Percentiles rank a stretch among this genome's conserved stretches.
These are phyloP conservation scores for Limosa lapponica DNA, from an alignment of 2,797 vertebrate genomes.

Conservation along the genomic window DNA sequence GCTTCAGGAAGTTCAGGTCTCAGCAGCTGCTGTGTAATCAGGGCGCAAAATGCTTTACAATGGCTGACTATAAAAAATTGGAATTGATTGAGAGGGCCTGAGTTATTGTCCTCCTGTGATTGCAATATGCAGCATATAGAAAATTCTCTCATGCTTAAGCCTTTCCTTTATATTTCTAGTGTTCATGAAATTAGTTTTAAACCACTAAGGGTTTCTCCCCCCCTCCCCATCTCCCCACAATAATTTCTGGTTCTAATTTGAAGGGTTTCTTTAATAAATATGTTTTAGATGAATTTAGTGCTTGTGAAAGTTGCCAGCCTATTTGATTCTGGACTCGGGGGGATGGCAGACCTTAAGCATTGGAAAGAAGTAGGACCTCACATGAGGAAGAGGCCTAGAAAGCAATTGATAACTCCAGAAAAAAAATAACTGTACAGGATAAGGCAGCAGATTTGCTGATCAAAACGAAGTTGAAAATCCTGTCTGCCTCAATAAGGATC, in stretches of 20 bases:
- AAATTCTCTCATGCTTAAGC: constrained; percentile 36
- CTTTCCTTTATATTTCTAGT: constrained; percentile 31
- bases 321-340: not conserved
- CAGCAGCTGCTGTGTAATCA: constrained; percentile 66
- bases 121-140: constrained; percentile 7
- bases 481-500: not conserved
- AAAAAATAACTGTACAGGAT: not conserved
- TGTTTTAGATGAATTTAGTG: not conserved
- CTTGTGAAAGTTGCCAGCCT: not conserved
- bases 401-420: not conserved
- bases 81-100: constrained; percentile 52
- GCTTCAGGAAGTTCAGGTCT: constrained; percentile 54
- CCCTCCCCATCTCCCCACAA: not conserved
- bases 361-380: not conserved
- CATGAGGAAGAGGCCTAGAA: not conserved
- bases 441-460: not conserved
- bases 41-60: constrained; percentile 27
- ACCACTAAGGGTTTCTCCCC: not conserved
- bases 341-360: not conserved
- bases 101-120: constrained; percentile 64
- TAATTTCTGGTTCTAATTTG: constrained; percentile 52
- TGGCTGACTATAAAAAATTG: constrained; percentile 35
- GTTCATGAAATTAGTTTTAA: constrained; percentile 51
- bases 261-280: not conserved
- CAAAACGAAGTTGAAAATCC: not conserved